Conservation (phyloP, 2,797 vertebrate species). For the Xerus rutilus region DNA sequence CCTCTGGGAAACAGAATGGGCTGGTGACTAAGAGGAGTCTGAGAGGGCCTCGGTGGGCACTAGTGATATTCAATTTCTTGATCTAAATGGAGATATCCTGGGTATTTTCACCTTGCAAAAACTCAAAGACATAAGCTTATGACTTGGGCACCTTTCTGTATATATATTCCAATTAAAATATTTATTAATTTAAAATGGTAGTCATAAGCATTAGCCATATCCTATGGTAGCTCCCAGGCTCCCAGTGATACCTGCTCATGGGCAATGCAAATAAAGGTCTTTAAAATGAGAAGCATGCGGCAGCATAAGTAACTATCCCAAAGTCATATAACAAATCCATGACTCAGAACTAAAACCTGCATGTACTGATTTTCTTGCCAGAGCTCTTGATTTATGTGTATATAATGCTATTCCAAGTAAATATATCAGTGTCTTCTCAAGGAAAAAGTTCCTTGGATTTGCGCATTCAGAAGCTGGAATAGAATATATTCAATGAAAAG, state of each 20-base stretch:
- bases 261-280: neutral
- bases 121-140: neutral
- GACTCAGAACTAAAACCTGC: conserved; percentile 75
- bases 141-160: neutral
- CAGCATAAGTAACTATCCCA: neutral
- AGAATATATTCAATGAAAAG: conserved; percentile 72
- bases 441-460: conserved; percentile 74
- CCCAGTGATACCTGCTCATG: neutral
- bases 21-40: neutral
- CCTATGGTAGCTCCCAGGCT: neutral
- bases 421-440: conserved; percentile 78
- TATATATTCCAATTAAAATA: neutral
- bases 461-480: conserved; percentile 59
- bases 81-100: neutral
- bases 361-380: conserved; percentile 75
- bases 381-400: conserved; percentile 70
- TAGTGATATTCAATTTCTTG: neutral
- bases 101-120: neutral
- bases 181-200: neutral
- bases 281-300: neutral
- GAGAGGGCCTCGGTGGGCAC: too few relatives aligned
- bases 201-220: neutral
- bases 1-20: neutral
- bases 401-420: conserved; percentile 72
- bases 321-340: conserved; percentile 75